Evolutionary conservation across 2,113 vertebrate species (phyloP).

Genomic region (Halichoeres trimaculatus): DNA sequence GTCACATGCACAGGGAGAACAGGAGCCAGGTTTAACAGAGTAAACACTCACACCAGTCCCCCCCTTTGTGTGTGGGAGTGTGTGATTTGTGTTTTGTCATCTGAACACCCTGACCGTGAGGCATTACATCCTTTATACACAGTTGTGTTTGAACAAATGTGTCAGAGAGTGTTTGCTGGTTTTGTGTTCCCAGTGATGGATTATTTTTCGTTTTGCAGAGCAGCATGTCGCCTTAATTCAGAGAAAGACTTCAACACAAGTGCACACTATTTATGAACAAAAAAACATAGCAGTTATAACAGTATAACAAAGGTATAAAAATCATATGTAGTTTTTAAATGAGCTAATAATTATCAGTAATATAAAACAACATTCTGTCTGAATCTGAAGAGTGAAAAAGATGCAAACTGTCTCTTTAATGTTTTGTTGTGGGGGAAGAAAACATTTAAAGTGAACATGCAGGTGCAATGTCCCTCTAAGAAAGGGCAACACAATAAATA

Average conservation of each 20-base stretch:
- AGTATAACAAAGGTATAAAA: too few relatives aligned
- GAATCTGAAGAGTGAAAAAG: too few relatives aligned
- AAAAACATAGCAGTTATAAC: not conserved
- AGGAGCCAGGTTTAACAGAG: constrained; percentile 22
- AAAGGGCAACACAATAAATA: too few relatives aligned
- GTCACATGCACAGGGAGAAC: constrained; percentile 34
- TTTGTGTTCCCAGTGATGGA: not conserved
- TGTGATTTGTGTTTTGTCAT: not conserved
- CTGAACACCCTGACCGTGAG: not conserved
- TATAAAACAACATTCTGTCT: too few relatives aligned
- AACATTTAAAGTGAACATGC: too few relatives aligned
- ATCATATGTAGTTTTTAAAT: too few relatives aligned
- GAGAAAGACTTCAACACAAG: not conserved
- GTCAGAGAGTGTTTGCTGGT: not conserved
- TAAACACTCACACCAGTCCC: constrained; percentile 20
- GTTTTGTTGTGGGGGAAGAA: too few relatives aligned
- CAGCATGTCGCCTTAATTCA: not conserved
- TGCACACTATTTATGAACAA: not conserved
- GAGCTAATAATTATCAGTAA: too few relatives aligned
- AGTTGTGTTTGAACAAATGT: constrained; percentile 1
- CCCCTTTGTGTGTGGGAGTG: not conserved
- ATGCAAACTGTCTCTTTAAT: too few relatives aligned
- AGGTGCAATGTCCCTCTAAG: too few relatives aligned
- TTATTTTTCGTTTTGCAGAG: not conserved
- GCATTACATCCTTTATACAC: not conserved